Conservation (phyloP, 2,888 invertebrate species). For the Stomorhina lunata region DNA sequence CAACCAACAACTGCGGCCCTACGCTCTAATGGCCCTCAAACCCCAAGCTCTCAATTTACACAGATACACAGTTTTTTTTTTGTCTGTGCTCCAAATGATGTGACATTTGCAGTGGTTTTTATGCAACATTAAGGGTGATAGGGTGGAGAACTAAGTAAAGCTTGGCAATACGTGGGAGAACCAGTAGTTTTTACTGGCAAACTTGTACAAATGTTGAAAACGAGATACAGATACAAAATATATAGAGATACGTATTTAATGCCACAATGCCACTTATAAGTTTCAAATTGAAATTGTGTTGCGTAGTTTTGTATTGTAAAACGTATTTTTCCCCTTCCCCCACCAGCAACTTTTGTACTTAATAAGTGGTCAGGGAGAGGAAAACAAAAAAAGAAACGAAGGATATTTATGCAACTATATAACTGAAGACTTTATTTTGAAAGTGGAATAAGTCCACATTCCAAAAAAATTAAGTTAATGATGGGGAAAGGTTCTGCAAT, state of each 20-base stretch:
- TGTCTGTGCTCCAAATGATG: constrained; percentile 36
- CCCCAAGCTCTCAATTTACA: constrained; percentile 28
- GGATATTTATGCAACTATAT: not conserved
- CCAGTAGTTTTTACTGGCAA: no score
- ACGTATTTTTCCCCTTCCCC: not conserved
- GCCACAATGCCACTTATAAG: constrained; percentile 52
- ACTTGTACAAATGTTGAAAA: not conserved
- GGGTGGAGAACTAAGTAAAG: not conserved
- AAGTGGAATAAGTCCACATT: no score
- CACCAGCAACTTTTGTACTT: not conserved
- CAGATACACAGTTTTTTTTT: not conserved
- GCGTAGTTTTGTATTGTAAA: constrained; percentile 25
- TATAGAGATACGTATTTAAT: constrained; percentile 28
- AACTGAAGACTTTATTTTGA: no score
- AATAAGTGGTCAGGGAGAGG: constrained; percentile 37
- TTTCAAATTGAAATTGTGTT: constrained; percentile 56
- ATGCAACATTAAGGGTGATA: not conserved
- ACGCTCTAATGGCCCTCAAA: not conserved
- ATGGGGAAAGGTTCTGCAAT: no score
- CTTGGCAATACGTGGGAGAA: no score
- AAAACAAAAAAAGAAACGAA: not conserved
- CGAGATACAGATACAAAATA: not conserved
- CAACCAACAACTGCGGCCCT: not conserved
- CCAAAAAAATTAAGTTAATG: no score
- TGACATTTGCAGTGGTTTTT: constrained; percentile 54